Percentiles rank a stretch among this genome's conserved stretches.
Conservation (phyloP, 2,888 invertebrate species). For the Allygus modestus region DNA sequence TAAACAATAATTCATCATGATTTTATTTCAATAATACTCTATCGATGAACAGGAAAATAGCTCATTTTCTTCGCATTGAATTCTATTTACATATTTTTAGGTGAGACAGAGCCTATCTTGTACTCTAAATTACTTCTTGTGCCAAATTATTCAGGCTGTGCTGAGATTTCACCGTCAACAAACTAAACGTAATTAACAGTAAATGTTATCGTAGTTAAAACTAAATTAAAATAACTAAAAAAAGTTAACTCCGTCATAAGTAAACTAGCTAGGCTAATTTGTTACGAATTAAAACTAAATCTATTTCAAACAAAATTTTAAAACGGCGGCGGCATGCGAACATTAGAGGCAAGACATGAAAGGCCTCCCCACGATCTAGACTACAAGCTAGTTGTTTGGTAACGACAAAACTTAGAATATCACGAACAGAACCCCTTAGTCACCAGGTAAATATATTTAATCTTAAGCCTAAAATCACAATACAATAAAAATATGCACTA, state of each 20-base stretch:
- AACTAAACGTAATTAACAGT: constrained; percentile 47
- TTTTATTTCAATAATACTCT: constrained; percentile 63
- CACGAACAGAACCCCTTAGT: constrained; percentile 54
- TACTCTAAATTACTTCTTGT: constrained; percentile 56
- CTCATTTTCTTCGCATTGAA: constrained; percentile 59
- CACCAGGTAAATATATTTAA: constrained; percentile 53
- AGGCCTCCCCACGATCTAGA: constrained; percentile 38
- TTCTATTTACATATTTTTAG: constrained; percentile 60
- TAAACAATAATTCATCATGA: constrained; percentile 59
- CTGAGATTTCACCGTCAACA: constrained; percentile 49
- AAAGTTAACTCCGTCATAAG: constrained; percentile 39
- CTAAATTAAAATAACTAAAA: constrained; percentile 47
- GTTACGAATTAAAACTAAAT: constrained; percentile 43
- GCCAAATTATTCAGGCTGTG: constrained; percentile 57
- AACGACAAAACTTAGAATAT: constrained; percentile 57
- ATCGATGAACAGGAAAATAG: constrained; percentile 63
- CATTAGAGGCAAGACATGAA: constrained; percentile 46
- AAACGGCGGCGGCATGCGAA: constrained; percentile 43
- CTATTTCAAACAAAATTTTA: constrained; percentile 25
- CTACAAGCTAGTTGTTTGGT: constrained; percentile 57
- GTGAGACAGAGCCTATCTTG: constrained; percentile 59
- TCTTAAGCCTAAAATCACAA: constrained; percentile 55
- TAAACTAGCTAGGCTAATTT: constrained; percentile 51
- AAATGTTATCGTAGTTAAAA: not conserved
- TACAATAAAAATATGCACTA: constrained; percentile 58